Evolutionary conservation across 2,113 vertebrate genomes (phyloP).

Genomic region (Phocoena sinus): DNA sequence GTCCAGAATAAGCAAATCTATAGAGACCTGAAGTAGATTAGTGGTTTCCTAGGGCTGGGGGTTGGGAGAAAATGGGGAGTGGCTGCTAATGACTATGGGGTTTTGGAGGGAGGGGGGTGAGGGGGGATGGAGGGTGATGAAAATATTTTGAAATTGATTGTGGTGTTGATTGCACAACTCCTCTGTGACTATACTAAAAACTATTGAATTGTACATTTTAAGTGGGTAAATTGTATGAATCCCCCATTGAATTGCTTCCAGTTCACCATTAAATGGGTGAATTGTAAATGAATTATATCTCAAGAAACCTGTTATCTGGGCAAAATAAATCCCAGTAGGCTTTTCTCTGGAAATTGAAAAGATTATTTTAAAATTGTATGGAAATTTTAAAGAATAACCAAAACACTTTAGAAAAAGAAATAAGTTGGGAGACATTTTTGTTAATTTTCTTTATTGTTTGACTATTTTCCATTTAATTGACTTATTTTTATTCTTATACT

Average conservation of each 20-base stretch:
- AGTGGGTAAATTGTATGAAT: background rate
- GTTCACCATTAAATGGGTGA: background rate
- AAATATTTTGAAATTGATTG: constrained; percentile 16
- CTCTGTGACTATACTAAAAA: background rate
- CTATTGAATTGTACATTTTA: background rate
- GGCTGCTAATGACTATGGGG: background rate
- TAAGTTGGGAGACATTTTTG: background rate
- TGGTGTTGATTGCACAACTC: background rate
- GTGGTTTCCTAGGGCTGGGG: background rate
- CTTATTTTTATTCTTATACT: constrained; percentile 8
- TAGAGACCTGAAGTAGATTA: background rate
- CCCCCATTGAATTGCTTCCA: background rate
- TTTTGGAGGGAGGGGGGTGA: background rate
- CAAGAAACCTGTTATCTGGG: background rate
- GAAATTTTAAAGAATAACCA: background rate
- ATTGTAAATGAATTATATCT: background rate
- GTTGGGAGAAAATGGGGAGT: background rate
- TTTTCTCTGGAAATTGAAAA: background rate
- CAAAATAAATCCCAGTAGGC: background rate
- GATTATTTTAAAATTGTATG: background rate
- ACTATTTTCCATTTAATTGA: background rate
- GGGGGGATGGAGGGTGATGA: background rate
- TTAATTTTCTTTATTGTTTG: background rate
- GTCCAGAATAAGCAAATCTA: background rate
- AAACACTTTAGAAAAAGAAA: background rate